A percentile compares a stretch with the other conserved stretches of the same genome.
phyloP scores from a whole-genome alignment of 2,113 vertebrate genomes.

The Seriola dumerili region DNA sequence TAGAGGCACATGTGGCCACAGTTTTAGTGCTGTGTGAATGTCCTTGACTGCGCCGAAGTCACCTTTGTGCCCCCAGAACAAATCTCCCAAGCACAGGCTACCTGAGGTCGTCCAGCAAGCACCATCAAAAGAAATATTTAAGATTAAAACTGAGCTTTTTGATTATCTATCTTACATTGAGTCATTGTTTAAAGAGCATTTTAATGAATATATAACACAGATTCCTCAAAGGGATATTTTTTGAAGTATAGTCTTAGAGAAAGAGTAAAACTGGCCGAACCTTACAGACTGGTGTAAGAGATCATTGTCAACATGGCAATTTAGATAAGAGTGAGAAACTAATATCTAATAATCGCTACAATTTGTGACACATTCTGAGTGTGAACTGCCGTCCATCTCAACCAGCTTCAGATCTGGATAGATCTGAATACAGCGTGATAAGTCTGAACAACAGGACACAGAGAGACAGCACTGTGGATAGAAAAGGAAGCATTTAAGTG shows the following conservation, averaged over 20 bases:
- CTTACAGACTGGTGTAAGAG: background rate
- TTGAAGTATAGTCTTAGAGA: background rate
- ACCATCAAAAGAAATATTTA: background rate
- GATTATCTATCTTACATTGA: background rate
- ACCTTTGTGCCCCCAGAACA: too few relatives aligned
- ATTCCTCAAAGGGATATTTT: background rate
- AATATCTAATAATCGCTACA: background rate
- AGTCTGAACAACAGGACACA: background rate
- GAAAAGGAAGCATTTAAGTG: conserved; percentile 24
- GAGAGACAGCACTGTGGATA: background rate
- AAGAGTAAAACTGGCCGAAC: background rate
- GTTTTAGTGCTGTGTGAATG: background rate
- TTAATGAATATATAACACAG: background rate
- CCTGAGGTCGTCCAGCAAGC: background rate
- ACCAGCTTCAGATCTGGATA: background rate
- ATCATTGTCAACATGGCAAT: background rate
- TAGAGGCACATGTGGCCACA: background rate
- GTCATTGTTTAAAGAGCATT: too few relatives aligned
- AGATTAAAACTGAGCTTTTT: background rate
- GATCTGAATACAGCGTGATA: background rate
- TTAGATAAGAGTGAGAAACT: background rate
- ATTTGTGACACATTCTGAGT: background rate
- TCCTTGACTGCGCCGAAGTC: background rate
- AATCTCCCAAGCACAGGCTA: background rate
- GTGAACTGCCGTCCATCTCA: background rate